Evolutionary conservation across 2,113 vertebrate genomes (phyloP).

Genomic region (Megaceryle torquata): DNA sequence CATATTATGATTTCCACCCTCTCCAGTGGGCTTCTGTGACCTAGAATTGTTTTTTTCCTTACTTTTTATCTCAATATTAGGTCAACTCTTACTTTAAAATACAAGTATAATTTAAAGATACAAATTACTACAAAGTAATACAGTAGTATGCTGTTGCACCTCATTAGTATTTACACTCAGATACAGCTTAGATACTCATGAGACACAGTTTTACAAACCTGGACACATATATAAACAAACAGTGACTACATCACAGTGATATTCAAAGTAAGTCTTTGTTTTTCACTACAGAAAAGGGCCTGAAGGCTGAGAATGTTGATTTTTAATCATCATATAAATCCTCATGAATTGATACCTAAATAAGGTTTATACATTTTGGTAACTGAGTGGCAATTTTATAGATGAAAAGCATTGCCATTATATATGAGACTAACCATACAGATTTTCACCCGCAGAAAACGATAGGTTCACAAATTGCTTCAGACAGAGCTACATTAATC

Average conservation of each 20-base stretch:
- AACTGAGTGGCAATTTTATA: neutral
- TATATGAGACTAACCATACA: neutral
- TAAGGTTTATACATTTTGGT: neutral
- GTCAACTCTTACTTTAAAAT: neutral
- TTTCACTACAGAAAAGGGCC: neutral
- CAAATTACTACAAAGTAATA: neutral
- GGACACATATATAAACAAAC: neutral
- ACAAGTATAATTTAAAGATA: neutral
- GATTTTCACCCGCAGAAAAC: conserved; percentile 40
- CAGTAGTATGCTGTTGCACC: neutral
- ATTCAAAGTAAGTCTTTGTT: neutral
- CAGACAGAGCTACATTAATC: conserved; percentile 50
- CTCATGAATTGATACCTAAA: neutral
- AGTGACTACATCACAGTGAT: neutral
- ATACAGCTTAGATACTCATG: neutral
- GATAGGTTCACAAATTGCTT: conserved; percentile 28
- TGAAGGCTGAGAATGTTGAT: neutral
- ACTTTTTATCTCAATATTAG: neutral
- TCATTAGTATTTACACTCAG: neutral
- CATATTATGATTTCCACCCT: neutral
- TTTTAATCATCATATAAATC: neutral
- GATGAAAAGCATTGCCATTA: neutral
- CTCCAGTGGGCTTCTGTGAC: neutral
- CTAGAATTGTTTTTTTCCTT: neutral
- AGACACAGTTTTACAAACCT: neutral